phyloP scores from a whole-genome alignment of 2,113 vertebrate species.

The Chloroceryle aenea region DNA sequence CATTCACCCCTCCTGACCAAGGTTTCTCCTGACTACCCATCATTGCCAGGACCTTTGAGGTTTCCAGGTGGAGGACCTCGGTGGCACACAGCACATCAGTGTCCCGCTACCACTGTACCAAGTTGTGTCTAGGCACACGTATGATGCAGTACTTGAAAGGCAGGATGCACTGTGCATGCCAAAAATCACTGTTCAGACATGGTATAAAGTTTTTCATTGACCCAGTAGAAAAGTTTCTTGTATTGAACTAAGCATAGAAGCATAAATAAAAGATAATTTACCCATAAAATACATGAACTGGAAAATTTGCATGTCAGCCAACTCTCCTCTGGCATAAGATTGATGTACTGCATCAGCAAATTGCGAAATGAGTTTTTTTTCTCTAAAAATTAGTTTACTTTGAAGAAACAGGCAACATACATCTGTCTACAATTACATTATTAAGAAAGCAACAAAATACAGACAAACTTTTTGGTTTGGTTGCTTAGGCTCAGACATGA shows the following conservation, averaged over 20 bases:
- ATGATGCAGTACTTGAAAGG: not conserved
- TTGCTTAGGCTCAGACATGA: not conserved
- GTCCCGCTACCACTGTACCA: rapidly evolving
- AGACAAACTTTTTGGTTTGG: not conserved
- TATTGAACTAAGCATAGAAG: not conserved
- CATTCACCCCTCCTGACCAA: not conserved
- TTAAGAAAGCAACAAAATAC: not conserved
- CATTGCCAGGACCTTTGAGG: not conserved
- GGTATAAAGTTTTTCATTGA: not conserved
- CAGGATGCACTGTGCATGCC: not conserved
- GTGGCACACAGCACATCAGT: not conserved
- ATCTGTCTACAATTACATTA: slow-evolving; percentile 32
- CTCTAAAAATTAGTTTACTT: slow-evolving; percentile 34
- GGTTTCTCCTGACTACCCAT: not conserved
- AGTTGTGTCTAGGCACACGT: rapidly evolving
- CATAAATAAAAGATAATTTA: not conserved
- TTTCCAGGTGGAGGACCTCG: not conserved
- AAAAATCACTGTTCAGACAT: not conserved
- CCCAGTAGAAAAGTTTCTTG: not conserved
- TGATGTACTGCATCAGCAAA: slow-evolving; percentile 3
- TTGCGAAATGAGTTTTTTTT: not conserved
- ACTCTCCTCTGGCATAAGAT: not conserved
- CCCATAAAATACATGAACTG: not conserved
- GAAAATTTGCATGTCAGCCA: slow-evolving; percentile 3
- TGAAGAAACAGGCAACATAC: slow-evolving; percentile 15